Evolutionary conservation across 2,797 vertebrate species (phyloP).

Genomic region (Halcyon badia): DNA sequence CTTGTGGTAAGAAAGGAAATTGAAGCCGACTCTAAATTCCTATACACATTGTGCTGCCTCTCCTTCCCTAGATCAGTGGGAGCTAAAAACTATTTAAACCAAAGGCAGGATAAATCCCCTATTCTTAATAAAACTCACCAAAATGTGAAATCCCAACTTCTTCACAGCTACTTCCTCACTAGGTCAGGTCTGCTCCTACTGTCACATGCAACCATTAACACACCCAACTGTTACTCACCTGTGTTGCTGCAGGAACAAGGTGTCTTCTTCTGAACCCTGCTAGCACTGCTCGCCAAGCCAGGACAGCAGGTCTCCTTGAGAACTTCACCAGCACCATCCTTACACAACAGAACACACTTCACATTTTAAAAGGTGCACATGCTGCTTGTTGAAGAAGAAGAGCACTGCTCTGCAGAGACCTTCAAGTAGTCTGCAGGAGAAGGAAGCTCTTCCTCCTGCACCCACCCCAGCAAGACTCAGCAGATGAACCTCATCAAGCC

Average conservation of each 20-base stretch:
- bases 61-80: neutral
- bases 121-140: neutral
- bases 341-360: accelerated
- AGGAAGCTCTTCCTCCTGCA: neutral
- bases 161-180: neutral
- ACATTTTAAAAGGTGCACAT: accelerated
- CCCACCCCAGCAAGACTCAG: neutral
- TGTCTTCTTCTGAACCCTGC: neutral
- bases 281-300: neutral
- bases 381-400: neutral
- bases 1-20: neutral
- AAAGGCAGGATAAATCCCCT: neutral
- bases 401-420: neutral
- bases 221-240: neutral
- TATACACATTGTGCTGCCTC: neutral
- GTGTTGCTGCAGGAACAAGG: neutral
- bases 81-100: neutral
- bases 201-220: neutral
- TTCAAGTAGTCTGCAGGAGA: accelerated
- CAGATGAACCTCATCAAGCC: neutral
- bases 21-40: neutral
- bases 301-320: neutral
- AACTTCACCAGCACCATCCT: neutral
- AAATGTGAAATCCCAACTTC: neutral
- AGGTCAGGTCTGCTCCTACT: neutral